Evolutionary conservation across 2,888 invertebrate genomes (phyloP), one percentile per base, ranked within the genome.

Genomic region (Bombylius discolor): DNA sequence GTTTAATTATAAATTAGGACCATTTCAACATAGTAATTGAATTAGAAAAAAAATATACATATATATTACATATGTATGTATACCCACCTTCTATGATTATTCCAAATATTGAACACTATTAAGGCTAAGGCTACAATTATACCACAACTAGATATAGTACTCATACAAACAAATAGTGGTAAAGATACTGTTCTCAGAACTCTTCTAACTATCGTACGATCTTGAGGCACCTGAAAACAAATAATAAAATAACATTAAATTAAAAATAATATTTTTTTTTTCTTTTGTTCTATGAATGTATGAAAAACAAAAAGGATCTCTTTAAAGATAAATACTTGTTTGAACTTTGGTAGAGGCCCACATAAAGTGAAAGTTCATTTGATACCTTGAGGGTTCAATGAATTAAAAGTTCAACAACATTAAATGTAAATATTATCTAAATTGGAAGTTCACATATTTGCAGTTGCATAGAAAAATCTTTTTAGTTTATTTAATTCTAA

Each of bases 81-180:
- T 23, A 63, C 72, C 72, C 77, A 96, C 97, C 95, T 87, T 77
- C 96, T 81, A 72, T 95, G 88, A 67, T 89, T 83, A 76, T 94
- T 90, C 78, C 89, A 83, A 63, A 89, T 83, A 75, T 96, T 99
- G 78, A 99, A 98, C 64, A 91, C 78, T 64, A 98, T 87, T 61
- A 98, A 82, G 42, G 79, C 83, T 59, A 92, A 77, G 23, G 96
- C 93, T 58, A 87, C 83, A 47, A 90, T 71, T 63, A 97, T 90
- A 42, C 97, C 98, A 56, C 92, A 80, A 62, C 87, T 81, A 58
- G 96, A 92, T 63, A 97, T 83, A 14, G 88, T 83, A 67, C 92
- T 87, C 90, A 98, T 95, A 67, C 92, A 89, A 59, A 95, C 85
- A 72, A 96, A 96, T 59, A 99, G 79, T 53, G 91, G 88, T 64